Base-by-base conservation (phyloP, 2,888 invertebrate genomes). In the Tachina lurida region DNA sequence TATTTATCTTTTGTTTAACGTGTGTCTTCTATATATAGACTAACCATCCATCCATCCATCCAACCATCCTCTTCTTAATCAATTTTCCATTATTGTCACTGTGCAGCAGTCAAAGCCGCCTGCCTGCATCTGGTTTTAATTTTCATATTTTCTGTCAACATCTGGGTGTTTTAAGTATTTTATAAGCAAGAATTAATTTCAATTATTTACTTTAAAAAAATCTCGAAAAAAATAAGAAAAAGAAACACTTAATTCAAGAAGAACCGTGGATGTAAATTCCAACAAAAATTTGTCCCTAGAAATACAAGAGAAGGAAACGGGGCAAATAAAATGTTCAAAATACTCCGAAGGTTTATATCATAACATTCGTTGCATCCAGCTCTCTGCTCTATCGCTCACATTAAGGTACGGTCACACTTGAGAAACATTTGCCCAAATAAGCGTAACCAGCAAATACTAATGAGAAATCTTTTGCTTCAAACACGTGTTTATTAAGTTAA, bases 91-190 rank as follows among this genome's bases (percentile, higher is more conserved):
- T 75, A 75, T 70, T 75, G 81, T 75, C 74, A 81, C 68, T 60
- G 62, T 22, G 63, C 47, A 43, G 1, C 15, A 47, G 67, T 8
- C 17, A 17, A 41, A 9, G 10, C 31, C 31, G 84, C 49, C 76
- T 81, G 84, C 63, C 60, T 81, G 77, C 81, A 85, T 85, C 63
- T 85, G 85, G 73, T 74, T 77, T 63, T 54, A 74, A 77, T 85
- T 85, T 83, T 74, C 49, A 70, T 70, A 68, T 73, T 47, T 74
- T 73, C 74, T 52, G 74, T 63, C 13, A 83, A 77, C 71, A 83
- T 77, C 71, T 71, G 77, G 71, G 65, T 52, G 71, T 70, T 73
- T 22, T 58, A 67, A 56, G 56, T 43, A 71, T 41, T 31, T 31
- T 31, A 31, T 31, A 31, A 4, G 45, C 15, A 39, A n/a, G 10